Evolutionary conservation across 2,113 vertebrate species (phyloP).

Genomic region (Astatotilapia flaviijosephi): DNA sequence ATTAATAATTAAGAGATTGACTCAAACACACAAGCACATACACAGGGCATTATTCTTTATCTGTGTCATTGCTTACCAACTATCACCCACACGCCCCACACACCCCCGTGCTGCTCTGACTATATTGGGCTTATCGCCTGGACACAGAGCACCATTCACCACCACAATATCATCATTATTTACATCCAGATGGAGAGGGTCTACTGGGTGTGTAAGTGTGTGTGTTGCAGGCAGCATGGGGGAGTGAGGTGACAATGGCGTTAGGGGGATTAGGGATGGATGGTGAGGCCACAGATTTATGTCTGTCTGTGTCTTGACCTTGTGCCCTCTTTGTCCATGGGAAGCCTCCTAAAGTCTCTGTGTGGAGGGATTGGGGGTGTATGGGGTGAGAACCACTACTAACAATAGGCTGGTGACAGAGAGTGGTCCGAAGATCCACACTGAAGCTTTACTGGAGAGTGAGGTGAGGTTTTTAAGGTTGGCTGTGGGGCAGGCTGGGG

Average conservation of each 20-base stretch:
- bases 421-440: not conserved
- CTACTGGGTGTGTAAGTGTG: conserved; percentile 37
- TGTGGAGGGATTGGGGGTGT: not conserved
- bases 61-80: not conserved
- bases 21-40: conserved; percentile 8
- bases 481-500: not conserved
- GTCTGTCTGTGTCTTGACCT: conserved; percentile 51
- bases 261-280: conserved; percentile 12
- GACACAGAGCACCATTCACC: conserved; percentile 61
- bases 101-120: conserved; percentile 14
- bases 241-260: not conserved
- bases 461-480: not conserved
- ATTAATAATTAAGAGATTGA: conserved; percentile 58
- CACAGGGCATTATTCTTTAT: not conserved
- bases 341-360: conserved; percentile 32
- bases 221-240: conserved; percentile 4
- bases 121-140: conserved; percentile 68
- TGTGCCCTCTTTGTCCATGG: conserved; percentile 39
- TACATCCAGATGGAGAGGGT: conserved; percentile 61
- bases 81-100: not conserved
- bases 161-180: conserved; percentile 65
- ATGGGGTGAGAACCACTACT: not conserved
- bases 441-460: not conserved
- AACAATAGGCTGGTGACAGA: conserved; percentile 37
- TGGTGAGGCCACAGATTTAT: conserved; percentile 45